phyloP scores from a whole-genome alignment of 2,113 vertebrate species.

The Coptodon bakossiorum region DNA sequence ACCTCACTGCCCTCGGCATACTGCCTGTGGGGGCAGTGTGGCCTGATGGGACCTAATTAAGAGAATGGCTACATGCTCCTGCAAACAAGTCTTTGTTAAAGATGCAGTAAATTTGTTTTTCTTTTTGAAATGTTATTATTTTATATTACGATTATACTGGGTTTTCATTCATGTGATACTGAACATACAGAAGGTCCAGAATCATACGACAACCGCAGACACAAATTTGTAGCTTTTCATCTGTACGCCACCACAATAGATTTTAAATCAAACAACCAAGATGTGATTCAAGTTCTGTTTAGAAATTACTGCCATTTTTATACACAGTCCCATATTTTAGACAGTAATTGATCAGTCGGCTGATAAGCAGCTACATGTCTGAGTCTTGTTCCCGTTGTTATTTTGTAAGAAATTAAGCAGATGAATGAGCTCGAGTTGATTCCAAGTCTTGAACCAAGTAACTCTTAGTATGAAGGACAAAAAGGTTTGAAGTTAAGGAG shows the following conservation, averaged over 20 bases:
- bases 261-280: background rate
- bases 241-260: accelerated
- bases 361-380: background rate
- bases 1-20: constrained; percentile 1
- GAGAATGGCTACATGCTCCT: background rate
- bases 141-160: background rate
- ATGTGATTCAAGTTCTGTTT: background rate
- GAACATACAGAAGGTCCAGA: background rate
- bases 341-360: accelerated
- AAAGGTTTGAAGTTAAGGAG: background rate
- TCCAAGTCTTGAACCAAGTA: background rate
- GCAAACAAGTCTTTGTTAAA: background rate
- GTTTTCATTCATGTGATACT: background rate
- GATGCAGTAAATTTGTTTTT: background rate
- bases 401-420: background rate
- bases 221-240: background rate
- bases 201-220: accelerated
- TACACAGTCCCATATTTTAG: background rate
- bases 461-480: background rate
- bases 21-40: background rate
- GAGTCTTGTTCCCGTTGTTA: background rate
- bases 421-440: background rate
- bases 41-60: constrained; percentile 10
- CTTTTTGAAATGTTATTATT: background rate
- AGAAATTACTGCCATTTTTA: background rate